Conservation (phyloP, 2,888 invertebrate genomes). For the Ceramica pisi region DNA sequence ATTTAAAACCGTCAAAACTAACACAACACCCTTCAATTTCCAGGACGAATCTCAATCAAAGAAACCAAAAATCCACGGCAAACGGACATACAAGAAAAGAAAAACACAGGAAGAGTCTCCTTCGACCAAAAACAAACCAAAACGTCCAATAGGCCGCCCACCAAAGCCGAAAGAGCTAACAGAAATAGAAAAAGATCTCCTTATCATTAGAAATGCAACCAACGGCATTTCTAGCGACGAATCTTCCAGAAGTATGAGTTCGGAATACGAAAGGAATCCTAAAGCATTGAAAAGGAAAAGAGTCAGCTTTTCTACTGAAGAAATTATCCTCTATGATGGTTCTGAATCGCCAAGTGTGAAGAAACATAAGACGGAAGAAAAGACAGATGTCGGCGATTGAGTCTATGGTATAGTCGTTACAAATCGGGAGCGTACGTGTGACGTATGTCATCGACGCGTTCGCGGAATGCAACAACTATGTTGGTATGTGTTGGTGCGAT, state of each 20-base stretch:
- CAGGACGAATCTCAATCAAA: slow-evolving; percentile 84
- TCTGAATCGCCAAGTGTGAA: slow-evolving; percentile 60
- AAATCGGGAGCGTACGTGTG: background rate
- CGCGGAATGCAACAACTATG: slow-evolving; percentile 7
- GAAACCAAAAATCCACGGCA: slow-evolving; percentile 75
- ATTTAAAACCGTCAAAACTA: background rate
- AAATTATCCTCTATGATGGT: slow-evolving; percentile 54
- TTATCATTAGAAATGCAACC: slow-evolving; percentile 85
- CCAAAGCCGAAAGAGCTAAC: slow-evolving; percentile 82
- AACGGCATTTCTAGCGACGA: slow-evolving; percentile 81
- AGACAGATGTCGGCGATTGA: slow-evolving; percentile 62
- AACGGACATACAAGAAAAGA: slow-evolving; percentile 82
- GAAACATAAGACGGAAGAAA: slow-evolving; percentile 58
- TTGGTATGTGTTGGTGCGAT: slow-evolving; percentile 28
- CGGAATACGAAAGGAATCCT: slow-evolving; percentile 70
- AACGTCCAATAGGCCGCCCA: slow-evolving; percentile 76
- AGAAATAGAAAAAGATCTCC: slow-evolving; percentile 85
- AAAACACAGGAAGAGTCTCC: slow-evolving; percentile 80
- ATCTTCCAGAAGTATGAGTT: slow-evolving; percentile 69
- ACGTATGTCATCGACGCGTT: background rate
- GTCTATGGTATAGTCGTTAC: background rate
- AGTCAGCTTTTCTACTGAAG: slow-evolving; percentile 76
- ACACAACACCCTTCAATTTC: slow-evolving; percentile 18
- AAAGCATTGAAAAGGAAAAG: slow-evolving; percentile 78
- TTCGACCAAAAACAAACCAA: slow-evolving; percentile 73